Base-by-base conservation (phyloP, 2,113 vertebrate species). In the Sorex araneus region DNA sequence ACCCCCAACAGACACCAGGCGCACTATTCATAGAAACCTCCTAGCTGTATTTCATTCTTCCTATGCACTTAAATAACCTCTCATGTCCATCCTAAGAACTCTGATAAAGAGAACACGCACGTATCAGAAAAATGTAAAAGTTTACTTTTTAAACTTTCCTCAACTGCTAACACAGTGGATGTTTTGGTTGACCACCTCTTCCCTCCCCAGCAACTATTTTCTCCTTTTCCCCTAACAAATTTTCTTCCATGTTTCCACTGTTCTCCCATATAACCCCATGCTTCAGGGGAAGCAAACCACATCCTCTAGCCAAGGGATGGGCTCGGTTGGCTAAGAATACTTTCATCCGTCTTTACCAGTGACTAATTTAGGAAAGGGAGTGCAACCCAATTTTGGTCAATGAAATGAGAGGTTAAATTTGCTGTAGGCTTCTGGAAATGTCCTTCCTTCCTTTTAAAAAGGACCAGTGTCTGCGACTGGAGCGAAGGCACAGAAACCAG, bases 311-410 rank as follows among this genome's bases (percentile, higher is more conserved):
- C 60, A 76, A 90, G 30, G 90, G 43, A 81, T 43, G 40, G 79
- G 43, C 34, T 34, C 70, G 19, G 50, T 36, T 84, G 43, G 34
- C 87, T 91, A 93, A 95, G 78, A 92, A 82, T 95, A 95, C 94
- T 94, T 94, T 82, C 78, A 64, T 92, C 43, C 18, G 6, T 81
- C 74, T 88, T 76, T 93, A 88, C 84, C 67, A 94, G 78, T 40
- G 40, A 87, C 93, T 92, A 94, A 90, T 92, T 95, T 92, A 90
- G 83, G 78, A 92, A 92, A 90, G 77, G 45, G 71, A 95, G 92
- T 87, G 50, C 79, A 95, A 94, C 60, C 78, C 78, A 90, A 79
- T 92, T 94, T 92, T 94, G 73, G 83, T 90, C 87, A 92, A 70
- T 70, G 78, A 92, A 92, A 87, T 71, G 63, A 86, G 84, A 94